Evolutionary conservation across 2,797 vertebrate genomes (phyloP).

Genomic region (Microctenopoma steveboyesi): DNA sequence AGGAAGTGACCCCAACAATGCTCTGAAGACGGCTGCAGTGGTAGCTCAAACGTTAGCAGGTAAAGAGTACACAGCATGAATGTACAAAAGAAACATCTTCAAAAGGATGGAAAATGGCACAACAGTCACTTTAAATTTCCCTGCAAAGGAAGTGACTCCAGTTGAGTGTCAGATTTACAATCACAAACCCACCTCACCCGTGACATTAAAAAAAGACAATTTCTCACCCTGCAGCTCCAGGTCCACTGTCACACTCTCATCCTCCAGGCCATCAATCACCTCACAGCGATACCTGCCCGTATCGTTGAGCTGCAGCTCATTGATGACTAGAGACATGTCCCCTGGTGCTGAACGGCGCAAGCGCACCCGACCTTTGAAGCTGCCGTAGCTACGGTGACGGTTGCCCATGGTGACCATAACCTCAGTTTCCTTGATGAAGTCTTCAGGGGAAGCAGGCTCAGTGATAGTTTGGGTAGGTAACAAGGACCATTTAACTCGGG

Average conservation of each 20-base stretch:
- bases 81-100: too few relatives aligned
- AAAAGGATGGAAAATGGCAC: too few relatives aligned
- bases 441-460: constrained; percentile 48
- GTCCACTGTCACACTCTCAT: constrained; percentile 89
- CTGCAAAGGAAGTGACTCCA: too few relatives aligned
- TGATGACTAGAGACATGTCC: constrained; percentile 87
- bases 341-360: constrained; percentile 67
- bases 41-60: too few relatives aligned
- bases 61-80: too few relatives aligned
- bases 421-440: constrained; percentile 80
- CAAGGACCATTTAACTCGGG: constrained; percentile 93
- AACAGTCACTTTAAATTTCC: too few relatives aligned
- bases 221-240: constrained; percentile 87
- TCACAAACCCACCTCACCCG: too few relatives aligned
- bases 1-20: too few relatives aligned
- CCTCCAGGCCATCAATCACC: constrained; percentile 94
- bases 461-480: constrained; percentile 73
- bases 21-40: too few relatives aligned
- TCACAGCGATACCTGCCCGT: constrained; percentile 92
- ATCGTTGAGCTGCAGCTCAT: constrained; percentile 85
- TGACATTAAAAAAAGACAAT: not conserved
- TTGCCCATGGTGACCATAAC: constrained; percentile 90
- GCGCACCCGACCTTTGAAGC: constrained; percentile 87
- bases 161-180: too few relatives aligned
- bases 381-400: constrained; percentile 85